Evolutionary conservation across 1,140 invertebrate species (phyloP), one percentile per base, ranked within the genome.

Genomic region (Procambarus clarkii): DNA sequence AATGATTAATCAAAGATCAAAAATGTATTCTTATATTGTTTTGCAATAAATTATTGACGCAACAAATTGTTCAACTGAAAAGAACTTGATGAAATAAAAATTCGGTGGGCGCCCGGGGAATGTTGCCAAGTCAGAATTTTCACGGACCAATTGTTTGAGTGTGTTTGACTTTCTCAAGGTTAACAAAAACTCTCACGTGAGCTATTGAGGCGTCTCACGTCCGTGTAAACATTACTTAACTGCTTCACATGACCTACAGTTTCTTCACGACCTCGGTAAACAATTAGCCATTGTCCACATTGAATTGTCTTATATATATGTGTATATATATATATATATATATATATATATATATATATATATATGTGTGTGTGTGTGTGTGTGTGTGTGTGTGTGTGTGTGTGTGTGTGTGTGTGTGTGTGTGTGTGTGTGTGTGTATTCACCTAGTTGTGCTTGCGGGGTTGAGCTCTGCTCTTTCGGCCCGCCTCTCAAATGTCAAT

Each of bases 261-360:
- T 54, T 54, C 50, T 54, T 54, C 50, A 54, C 50, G 50, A 54
- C 50, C 13, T 54, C 8, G 8, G 50, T 54, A 54, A 54, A 54
- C 50, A 54, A 5, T 8, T 11, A 54, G 5, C 34, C 34, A 34
- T 34, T 34, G 34, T 34, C 5, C 60, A 64, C 2, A 64, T 3
- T 4, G 3, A 64, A 8, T 15, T 15, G 15, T 4, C 0, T 18
- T 69, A 69, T 69, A 69, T 69, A 69, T 69, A 69, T 69, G 18
- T 69, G 18, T 69, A 69, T 69, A 69, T 69, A 69, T 69, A 69
- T 69, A 69, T 69, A 69, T 69, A 69, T 69, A 69, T 69, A 69
- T 69, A 69, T 69, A 69, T 69, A 69, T 69, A 69, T 69, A 69
- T 69, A 69, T 69, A 69, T 69, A 69, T 69, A 69, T 69, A 69